Evolutionary conservation across 2,113 vertebrate species (phyloP).

Genomic region (Pygathrix nemaeus): DNA sequence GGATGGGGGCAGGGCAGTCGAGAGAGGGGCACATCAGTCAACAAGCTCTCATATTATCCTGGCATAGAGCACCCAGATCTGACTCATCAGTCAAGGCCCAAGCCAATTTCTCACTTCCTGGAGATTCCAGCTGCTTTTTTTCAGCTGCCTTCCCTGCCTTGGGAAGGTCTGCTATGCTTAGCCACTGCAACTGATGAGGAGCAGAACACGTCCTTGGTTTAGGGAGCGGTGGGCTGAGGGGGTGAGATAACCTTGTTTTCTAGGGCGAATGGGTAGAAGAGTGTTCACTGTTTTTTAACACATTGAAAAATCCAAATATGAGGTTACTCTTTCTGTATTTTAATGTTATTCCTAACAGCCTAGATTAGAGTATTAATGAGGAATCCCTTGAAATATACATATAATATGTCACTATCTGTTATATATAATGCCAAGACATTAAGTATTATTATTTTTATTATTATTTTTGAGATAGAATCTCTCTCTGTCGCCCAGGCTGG

Average conservation of each 20-base stretch:
- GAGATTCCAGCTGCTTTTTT: too few species aligned
- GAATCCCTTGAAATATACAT: not conserved
- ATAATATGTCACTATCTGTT: not conserved
- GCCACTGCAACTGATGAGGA: not conserved
- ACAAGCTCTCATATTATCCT: not conserved
- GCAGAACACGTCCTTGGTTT: too few species aligned
- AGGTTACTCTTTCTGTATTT: not conserved
- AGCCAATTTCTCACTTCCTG: not conserved
- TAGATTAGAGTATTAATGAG: not conserved
- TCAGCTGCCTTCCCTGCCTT: not conserved
- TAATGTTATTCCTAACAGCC: not conserved
- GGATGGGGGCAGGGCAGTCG: too few species aligned
- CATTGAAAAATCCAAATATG: not conserved
- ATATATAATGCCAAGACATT: not conserved
- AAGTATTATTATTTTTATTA: not conserved
- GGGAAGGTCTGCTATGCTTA: not conserved
- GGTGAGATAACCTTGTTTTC: not conserved
- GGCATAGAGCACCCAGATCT: not conserved
- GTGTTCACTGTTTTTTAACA: not conserved
- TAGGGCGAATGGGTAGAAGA: not conserved
- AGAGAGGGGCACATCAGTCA: not conserved
- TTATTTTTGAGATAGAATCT: too few species aligned
- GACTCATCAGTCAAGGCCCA: not conserved
- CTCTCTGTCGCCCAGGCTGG: too few species aligned
- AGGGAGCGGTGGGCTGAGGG: accelerated